Base-by-base conservation (phyloP, 2,797 vertebrate species). In the Phyllotis vaccarum region DNA sequence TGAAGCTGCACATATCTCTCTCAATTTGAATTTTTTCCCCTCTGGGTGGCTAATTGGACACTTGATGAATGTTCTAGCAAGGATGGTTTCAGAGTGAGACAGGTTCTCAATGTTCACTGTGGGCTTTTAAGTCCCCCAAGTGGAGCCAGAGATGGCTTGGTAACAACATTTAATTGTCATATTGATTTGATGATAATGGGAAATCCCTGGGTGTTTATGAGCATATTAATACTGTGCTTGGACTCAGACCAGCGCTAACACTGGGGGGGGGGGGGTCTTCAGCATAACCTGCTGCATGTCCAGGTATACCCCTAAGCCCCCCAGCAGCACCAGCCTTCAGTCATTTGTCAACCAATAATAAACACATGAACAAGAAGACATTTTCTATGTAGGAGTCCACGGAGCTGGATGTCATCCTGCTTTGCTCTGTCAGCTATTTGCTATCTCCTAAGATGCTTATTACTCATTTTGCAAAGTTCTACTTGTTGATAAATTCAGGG, bases 381-480 rank as follows among this genome's bases (percentile, higher is more conserved):
- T 93, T 96, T 89, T 92, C 96, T 88, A 21, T 43, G 87, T 92
- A 81, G 95, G 91, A 96, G 95, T 85, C 78, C 75, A 72, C 58
- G 21, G 89, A 85, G 86, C 93, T 16, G 66, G 86, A 90, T 62
- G 86, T 95, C 96, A 82, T 86, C 92, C 90, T 70, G 91, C 86
- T 91, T 91, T 40, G 90, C 95, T 94, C 87, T 81, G 76, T 96
- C 92, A 87, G 96, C 91, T 96, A 92, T 95, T 97, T 96, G 94
- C 97, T 96, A 96, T 97, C 96, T 96, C 96, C 95, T 93, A 97
- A 97, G 27, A 95, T 1, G 58, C 89, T 93, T 94, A 96, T 96
- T 91, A 97, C 89, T 97, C 97, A 66, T 95, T 96, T 96, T 96
- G 93, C 93, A 90, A 97, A 97, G 86, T 85, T 95, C 66, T 19